Evolutionary conservation across 1,140 invertebrate species (phyloP), one percentile per base, ranked within the genome.

Genomic region (Aphaenogaster ashmeadi): DNA sequence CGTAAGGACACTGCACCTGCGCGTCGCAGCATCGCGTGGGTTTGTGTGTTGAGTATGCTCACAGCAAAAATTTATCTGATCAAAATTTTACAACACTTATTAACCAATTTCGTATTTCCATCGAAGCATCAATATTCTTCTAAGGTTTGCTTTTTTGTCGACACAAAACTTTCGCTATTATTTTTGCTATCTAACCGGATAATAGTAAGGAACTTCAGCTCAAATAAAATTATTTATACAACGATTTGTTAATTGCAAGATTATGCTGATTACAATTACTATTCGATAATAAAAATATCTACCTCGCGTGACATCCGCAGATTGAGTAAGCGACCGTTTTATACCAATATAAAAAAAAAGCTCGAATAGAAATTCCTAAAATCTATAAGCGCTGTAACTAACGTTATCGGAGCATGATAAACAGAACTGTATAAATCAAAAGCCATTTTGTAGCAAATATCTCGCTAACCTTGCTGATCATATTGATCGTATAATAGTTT

Each of bases 1-100:
- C 58, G 52, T 72, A 69, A 52, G 74, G 54, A 75, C 56, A 41
- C 79, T 44, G 67, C 60, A 60, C 38, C 54, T 56, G 67, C 74
- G 44, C 47, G 41, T 67, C 75, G 56, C 66, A n/a, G 50, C 6
- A 56, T 87, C 41, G 47, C 58, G 56, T 54, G 15, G n/a, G 15
- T 15, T 38, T 27, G 27, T 27, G 27, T 27, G 27, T 38, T 54
- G 21, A 54, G 4, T 41, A 41, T 58, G 36, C 18, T 47, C 38
- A 21, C 18, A 7, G 7, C n/a, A 44, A 38, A 38, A 75, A 60
- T 58, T 83, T 50, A 21, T 36, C 33, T 18, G 15, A 21, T 27
- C 27, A 38, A 74, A 83, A 27, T 9, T 58, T 50, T n/a, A n/a
- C 2, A 13, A 72, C 7, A 60, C 13, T 71, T n/a, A 60, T 74